Conservation (phyloP, 2,888 invertebrate species). For the Rhingia campestris region DNA sequence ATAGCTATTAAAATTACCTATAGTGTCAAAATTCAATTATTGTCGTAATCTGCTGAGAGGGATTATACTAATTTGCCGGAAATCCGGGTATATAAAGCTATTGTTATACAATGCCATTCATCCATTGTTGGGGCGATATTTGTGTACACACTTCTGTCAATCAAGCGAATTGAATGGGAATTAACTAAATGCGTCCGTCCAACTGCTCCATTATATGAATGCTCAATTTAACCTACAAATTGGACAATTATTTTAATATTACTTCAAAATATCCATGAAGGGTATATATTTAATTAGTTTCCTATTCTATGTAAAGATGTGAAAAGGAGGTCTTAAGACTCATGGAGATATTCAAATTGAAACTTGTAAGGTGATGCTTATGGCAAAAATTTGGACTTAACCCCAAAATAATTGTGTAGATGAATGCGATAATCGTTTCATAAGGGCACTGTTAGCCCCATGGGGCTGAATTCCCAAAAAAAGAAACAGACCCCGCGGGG, state of each 20-base stretch:
- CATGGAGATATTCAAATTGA: too few species aligned
- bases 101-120: constrained; percentile 34
- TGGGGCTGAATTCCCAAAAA: too few species aligned
- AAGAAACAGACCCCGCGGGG: too few species aligned
- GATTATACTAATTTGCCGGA: constrained; percentile 59
- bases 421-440: too few species aligned
- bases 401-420: too few species aligned
- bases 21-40: constrained; percentile 18
- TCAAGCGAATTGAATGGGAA: constrained; percentile 31
- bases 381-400: too few species aligned
- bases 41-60: background rate
- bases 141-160: constrained; percentile 18
- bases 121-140: constrained; percentile 29
- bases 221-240: constrained; percentile 35
- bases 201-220: background rate
- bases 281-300: too few species aligned
- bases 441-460: too few species aligned
- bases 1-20: too few species aligned
- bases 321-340: too few species aligned
- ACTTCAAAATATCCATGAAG: background rate
- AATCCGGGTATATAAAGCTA: constrained; percentile 35
- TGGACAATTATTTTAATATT: background rate
- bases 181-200: constrained; percentile 33
- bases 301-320: too few species aligned
- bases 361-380: too few species aligned